Conservation (phyloP, 1,140 invertebrate genomes). For the Heliconius himera region DNA sequence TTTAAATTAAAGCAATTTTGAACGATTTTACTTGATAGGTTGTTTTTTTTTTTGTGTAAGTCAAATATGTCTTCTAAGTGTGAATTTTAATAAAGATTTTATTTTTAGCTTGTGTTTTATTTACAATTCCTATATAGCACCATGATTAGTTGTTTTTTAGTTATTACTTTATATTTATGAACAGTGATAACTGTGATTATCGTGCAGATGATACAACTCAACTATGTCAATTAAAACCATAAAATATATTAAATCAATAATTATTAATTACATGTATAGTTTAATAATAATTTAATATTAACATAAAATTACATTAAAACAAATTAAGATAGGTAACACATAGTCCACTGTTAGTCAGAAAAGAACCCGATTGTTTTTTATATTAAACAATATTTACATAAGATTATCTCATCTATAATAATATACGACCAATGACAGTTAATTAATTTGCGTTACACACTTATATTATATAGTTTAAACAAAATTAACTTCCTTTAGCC, state of each 20-base stretch:
- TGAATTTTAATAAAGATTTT: conserved; percentile 78
- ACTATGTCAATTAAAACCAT: too few relatives aligned
- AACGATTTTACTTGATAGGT: conserved; percentile 57
- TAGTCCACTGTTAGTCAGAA: background rate
- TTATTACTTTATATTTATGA: background rate
- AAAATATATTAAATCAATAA: too few relatives aligned
- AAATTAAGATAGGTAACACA: background rate
- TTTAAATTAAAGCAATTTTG: conserved; percentile 47
- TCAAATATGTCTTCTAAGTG: conserved; percentile 67
- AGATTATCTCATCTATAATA: background rate
- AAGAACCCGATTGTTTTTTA: conserved; percentile 20
- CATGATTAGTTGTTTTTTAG: background rate
- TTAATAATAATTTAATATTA: too few relatives aligned
- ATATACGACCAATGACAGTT: background rate
- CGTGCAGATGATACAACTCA: too few relatives aligned
- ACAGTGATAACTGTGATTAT: too few relatives aligned
- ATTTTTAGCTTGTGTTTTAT: conserved; percentile 57
- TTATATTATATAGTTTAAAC: conserved; percentile 22
- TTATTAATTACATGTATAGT: too few relatives aligned
- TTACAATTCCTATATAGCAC: background rate
- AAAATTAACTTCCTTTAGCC: conserved; percentile 45
- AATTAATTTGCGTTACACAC: conserved; percentile 16
- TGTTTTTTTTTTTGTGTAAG: conserved; percentile 68
- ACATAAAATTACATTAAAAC: too few relatives aligned
- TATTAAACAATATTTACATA: background rate